These are phyloP conservation scores for Beris morrisii DNA, from an alignment of 2,888 invertebrate genomes.

Conservation along the genomic window DNA sequence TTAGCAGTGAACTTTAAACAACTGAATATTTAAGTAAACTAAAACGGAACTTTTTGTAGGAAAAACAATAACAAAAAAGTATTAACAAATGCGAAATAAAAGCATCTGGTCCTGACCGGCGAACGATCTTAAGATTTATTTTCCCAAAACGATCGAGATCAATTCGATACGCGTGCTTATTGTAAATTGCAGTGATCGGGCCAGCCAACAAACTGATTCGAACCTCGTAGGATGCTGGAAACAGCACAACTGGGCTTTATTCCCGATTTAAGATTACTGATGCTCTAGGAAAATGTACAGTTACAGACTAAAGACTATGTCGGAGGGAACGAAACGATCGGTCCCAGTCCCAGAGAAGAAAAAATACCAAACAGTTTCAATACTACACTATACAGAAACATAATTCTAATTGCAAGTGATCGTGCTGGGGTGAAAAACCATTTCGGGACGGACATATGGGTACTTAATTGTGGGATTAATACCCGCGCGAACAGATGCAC, in stretches of 20 bases:
- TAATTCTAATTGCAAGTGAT: conserved; percentile 27
- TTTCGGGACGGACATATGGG: conserved; percentile 25
- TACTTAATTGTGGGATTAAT: conserved; percentile 17
- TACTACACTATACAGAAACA: conserved; percentile 3
- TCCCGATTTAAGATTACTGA: conserved; percentile 2
- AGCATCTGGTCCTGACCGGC: background rate
- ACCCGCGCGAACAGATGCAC: conserved; percentile 22
- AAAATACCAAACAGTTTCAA: conserved; percentile 17
- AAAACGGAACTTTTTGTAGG: no score
- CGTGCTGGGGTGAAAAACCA: conserved; percentile 28
- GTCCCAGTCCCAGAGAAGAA: background rate
- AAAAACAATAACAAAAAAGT: background rate
- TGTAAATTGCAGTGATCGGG: background rate
- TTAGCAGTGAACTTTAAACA: no score
- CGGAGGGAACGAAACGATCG: background rate
- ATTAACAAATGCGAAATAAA: conserved; percentile 5
- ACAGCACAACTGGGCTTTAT: conserved; percentile 1
- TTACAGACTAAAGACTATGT: background rate
- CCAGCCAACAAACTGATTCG: conserved; percentile 9
- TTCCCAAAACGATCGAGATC: background rate
- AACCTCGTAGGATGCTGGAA: conserved; percentile 22
- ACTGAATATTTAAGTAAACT: no score
- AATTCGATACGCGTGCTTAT: background rate
- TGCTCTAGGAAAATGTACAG: background rate
- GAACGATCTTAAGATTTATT: background rate